These are phyloP conservation scores for Pandion haliaetus DNA, from an alignment of 2,113 vertebrate genomes.

Conservation along the genomic window DNA sequence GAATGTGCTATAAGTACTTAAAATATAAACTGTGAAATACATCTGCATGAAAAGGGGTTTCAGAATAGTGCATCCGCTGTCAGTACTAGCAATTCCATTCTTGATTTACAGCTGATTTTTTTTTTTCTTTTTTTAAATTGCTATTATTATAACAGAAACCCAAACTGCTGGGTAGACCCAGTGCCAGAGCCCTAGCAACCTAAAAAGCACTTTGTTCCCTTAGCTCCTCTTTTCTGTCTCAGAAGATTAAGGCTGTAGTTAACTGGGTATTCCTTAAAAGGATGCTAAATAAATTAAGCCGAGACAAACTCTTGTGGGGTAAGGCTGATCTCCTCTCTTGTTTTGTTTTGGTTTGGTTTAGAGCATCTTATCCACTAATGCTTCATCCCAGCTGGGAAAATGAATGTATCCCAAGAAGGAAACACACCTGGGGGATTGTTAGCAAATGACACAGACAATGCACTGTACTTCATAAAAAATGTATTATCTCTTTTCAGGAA, in stretches of 20 bases:
- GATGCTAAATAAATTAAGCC: background rate
- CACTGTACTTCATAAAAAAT: background rate
- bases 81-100: background rate
- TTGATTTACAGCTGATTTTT: background rate
- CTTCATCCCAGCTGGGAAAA: background rate
- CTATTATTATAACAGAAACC: background rate
- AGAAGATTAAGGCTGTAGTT: background rate
- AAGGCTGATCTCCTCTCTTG: background rate
- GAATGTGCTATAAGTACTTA: background rate
- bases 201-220: background rate
- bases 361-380: background rate
- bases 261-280: background rate
- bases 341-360: background rate
- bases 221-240: background rate
- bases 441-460: background rate
- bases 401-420: background rate
- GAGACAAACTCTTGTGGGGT: background rate
- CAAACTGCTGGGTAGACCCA: background rate
- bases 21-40: background rate
- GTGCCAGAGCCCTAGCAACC: background rate
- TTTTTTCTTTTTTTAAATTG: no score
- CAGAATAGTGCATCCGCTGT: background rate
- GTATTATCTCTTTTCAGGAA: conserved; percentile 76
- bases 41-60: background rate
- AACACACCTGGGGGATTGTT: background rate